Conservation (phyloP, 2,113 vertebrate species). For the Gopherus evgoodei region DNA sequence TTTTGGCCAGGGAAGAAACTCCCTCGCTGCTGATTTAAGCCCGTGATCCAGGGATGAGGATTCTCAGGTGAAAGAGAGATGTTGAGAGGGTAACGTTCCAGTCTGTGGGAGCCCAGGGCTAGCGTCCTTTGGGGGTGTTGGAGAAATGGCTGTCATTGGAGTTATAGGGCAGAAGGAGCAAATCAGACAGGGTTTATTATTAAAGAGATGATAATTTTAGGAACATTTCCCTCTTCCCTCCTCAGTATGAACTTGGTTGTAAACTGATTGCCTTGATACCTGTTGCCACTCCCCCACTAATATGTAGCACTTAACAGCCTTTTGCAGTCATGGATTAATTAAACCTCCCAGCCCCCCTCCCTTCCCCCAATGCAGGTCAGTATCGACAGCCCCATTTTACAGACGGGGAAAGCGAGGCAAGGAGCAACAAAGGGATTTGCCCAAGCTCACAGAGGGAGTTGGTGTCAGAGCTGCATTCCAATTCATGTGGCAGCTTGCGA, state of each 20-base stretch:
- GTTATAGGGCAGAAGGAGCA: background rate
- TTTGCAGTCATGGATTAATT: fast-evolving
- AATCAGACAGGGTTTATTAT: background rate
- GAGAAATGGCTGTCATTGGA: background rate
- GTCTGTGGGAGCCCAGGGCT: background rate
- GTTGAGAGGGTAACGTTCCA: background rate
- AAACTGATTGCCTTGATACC: background rate
- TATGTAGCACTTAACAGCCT: background rate
- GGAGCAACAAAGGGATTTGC: fast-evolving
- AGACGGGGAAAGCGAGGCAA: slow-evolving; percentile 40
- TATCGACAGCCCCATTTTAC: background rate
- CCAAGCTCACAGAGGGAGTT: background rate
- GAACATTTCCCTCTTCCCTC: background rate
- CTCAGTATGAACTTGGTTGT: background rate
- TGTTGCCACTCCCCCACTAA: fast-evolving
- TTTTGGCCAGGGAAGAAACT: background rate
- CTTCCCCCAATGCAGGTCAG: background rate
- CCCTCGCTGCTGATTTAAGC: background rate
- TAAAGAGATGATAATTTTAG: background rate
- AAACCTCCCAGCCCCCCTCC: background rate
- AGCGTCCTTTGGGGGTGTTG: background rate
- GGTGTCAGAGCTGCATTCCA: background rate
- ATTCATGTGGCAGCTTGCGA: fast-evolving
- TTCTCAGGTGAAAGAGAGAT: background rate
- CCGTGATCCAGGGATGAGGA: background rate